These are phyloP conservation scores for Drosophila takahashii DNA, from an alignment of 1,140 invertebrate species.

Conservation along the genomic window DNA sequence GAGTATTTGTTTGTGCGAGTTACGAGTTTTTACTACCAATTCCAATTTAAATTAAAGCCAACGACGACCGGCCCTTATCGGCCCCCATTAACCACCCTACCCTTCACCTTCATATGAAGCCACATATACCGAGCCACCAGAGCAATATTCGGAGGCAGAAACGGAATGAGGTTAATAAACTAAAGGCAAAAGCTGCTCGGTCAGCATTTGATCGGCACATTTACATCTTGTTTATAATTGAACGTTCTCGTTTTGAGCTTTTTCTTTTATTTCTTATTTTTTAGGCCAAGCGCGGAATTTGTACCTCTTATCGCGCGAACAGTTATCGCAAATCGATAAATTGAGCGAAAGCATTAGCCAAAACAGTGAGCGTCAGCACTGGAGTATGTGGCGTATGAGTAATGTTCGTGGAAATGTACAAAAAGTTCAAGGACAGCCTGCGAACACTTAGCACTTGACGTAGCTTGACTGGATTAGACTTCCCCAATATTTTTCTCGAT, in stretches of 20 bases:
- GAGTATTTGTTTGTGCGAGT: background rate
- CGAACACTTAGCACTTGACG: constrained; percentile 13
- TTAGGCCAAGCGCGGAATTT: constrained; percentile 55
- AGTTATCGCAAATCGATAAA: constrained; percentile 63
- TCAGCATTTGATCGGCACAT: constrained; percentile 72
- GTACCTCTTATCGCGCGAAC: constrained; percentile 36
- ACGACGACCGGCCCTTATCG: constrained; percentile 10
- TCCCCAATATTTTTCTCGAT: background rate
- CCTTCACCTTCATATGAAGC: background rate
- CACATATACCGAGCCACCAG: background rate
- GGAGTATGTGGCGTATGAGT: constrained; percentile 50
- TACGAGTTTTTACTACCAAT: constrained; percentile 4
- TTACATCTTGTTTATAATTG: constrained; percentile 75
- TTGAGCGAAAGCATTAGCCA: constrained; percentile 15
- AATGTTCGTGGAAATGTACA: constrained; percentile 31
- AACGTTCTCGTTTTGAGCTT: constrained; percentile 37
- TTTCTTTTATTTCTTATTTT: constrained; percentile 14
- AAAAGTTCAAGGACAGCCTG: constrained; percentile 64
- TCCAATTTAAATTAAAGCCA: background rate
- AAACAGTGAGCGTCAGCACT: constrained; percentile 11
- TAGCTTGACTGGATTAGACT: background rate
- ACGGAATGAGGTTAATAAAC: constrained; percentile 73
- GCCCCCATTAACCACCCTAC: constrained; percentile 10
- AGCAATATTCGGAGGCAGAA: constrained; percentile 6
- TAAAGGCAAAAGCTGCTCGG: constrained; percentile 52